These are phyloP conservation scores for Antedon bifida DNA, from an alignment of 35 echinoderm and acorn worm genomes.

Conservation along the genomic window DNA sequence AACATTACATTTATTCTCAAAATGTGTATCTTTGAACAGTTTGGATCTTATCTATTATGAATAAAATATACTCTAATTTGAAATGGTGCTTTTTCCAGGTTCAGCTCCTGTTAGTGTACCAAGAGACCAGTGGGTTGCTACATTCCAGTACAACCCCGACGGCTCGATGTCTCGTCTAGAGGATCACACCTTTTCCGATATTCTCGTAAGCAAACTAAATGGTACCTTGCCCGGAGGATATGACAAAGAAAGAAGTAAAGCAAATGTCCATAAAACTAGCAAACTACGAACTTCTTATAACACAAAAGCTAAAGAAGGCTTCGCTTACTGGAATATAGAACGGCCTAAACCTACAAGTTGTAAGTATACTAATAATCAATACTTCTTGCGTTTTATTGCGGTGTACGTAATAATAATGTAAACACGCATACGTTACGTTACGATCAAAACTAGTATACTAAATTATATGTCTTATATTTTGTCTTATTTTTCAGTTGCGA, in stretches of 20 bases:
- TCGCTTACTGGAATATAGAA: conserved; percentile 88
- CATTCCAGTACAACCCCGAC: conserved; percentile 61
- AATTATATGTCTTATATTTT: no score
- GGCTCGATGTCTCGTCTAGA: conserved; percentile 35
- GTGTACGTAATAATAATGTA: no score
- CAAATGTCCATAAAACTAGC: conserved; percentile 1
- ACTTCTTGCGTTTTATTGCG: no score
- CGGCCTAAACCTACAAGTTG: conserved; percentile 83
- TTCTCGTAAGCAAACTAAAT: conserved; percentile 25
- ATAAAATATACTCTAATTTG: no score
- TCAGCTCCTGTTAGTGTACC: conserved; percentile 11
- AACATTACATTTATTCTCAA: no score
- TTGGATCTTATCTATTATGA: no score
- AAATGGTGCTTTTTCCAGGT: neutral
- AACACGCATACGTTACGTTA: no score
- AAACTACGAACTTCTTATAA: conserved; percentile 36
- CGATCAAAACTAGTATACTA: no score
- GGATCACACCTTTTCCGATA: conserved; percentile 41
- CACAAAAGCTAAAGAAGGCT: conserved; percentile 54
- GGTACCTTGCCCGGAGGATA: conserved; percentile 60
- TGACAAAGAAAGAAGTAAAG: conserved; percentile 27
- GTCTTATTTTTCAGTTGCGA: conserved; percentile 23
- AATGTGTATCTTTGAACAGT: no score
- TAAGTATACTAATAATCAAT: conserved; percentile 43
- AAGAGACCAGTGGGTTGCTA: conserved; percentile 46